Evolutionary conservation across 2,113 vertebrate species (phyloP), one percentile per base, ranked within the genome.

Genomic region (Heloderma charlesbogerti): DNA sequence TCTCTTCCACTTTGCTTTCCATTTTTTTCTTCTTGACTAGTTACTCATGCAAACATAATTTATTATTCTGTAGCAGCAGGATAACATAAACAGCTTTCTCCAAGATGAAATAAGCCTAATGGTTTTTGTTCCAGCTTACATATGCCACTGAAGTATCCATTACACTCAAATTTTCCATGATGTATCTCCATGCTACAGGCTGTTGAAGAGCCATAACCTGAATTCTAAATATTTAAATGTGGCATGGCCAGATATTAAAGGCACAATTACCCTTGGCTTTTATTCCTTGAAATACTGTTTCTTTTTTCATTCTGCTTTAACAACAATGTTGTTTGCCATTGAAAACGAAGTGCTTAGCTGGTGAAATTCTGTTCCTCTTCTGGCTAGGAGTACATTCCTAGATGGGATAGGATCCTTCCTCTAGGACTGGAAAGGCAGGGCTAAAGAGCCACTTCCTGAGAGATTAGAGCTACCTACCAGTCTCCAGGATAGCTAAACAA

Each of bases 111-210:
- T 66, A 84, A 63, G 20, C 57, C 51, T 84, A 84, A 84, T 84
- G 57, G 81, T 84, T 84, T 83, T 84, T 84, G 57, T 84, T 84
- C 25, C 81, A 84, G n/a, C 81, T 63, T 84, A 84, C 57, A 86
- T 86, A 67, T 48, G 67, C 37, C 67, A 54, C 45, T 86, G 67
- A 54, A 86, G 13, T 71, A 85, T 85, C 40, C 83, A 63, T 85
- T 69, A 48, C 63, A 67, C 83, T 69, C 83, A 85, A 16, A 34
- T 48, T 40, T 85, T 43, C 60, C 40, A 18, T 85, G 40, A 85
- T 85, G 63, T 69, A 48, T 69, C 66, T 85, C n/a, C 31, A 82
- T 85, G 63, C 27, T 66, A 18, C 51, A 82, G 16, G 51, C 48
- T 83, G 80, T 83, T 83, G 57, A n/a, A 83, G 54, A 13, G 80